Evolutionary conservation across 2,888 invertebrate species (phyloP).

Genomic region (Pegoplata infirma): DNA sequence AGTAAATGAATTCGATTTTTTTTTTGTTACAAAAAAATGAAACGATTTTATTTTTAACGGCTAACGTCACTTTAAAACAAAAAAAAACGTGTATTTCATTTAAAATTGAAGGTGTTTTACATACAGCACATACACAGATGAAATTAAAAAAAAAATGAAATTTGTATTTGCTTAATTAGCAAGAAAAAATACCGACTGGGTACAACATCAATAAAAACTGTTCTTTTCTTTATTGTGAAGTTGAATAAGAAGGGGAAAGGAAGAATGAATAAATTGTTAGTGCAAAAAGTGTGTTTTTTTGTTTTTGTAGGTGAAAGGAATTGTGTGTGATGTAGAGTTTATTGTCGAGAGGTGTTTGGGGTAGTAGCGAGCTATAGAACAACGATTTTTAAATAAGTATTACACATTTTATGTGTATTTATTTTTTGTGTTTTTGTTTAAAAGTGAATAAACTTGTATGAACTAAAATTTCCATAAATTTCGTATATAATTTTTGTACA

Average conservation of each 20-base stretch:
- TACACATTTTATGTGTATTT: slow-evolving; percentile 29
- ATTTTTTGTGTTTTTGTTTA: slow-evolving; percentile 38
- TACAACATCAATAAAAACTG: slow-evolving; percentile 23
- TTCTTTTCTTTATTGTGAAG: neutral
- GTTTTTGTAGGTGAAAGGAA: slow-evolving; percentile 11
- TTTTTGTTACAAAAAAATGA: neutral
- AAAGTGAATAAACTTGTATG: slow-evolving; percentile 28
- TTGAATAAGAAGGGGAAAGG: slow-evolving; percentile 12
- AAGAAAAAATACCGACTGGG: slow-evolving; percentile 13
- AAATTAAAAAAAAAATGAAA: slow-evolving; percentile 12
- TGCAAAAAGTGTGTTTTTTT: slow-evolving; percentile 33
- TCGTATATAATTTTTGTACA: too few relatives aligned
- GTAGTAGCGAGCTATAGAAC: slow-evolving; percentile 14
- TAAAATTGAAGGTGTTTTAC: slow-evolving; percentile 34
- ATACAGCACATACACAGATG: neutral
- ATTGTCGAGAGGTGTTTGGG: neutral
- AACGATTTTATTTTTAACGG: slow-evolving; percentile 43
- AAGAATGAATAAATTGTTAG: slow-evolving; percentile 17
- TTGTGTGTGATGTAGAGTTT: slow-evolving; percentile 2
- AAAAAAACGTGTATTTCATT: slow-evolving; percentile 31
- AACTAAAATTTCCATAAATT: slow-evolving; percentile 28
- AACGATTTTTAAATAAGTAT: slow-evolving; percentile 41
- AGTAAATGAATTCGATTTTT: slow-evolving; percentile 38
- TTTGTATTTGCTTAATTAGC: slow-evolving; percentile 41
- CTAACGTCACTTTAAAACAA: slow-evolving; percentile 28